phyloP scores from a whole-genome alignment of 2,888 invertebrate genomes.

The Ethmia dodecea region DNA sequence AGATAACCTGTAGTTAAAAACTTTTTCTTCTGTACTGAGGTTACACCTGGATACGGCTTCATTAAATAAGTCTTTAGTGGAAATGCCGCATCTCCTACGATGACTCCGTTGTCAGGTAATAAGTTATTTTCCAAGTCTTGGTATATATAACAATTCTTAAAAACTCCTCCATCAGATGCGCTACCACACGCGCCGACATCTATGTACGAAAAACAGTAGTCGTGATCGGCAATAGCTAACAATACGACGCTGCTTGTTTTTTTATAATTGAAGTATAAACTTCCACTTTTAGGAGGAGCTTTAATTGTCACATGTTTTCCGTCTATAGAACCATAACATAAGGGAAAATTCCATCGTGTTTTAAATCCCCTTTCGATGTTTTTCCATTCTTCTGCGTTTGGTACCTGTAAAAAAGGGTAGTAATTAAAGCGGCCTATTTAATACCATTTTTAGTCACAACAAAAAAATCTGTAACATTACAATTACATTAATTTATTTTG shows the following conservation, averaged over 20 bases:
- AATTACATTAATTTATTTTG: too few relatives aligned
- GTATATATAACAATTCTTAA: not conserved
- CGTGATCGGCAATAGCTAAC: constrained; percentile 8
- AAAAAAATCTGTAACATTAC: too few relatives aligned
- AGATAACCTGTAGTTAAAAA: not conserved
- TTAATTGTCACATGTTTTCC: constrained; percentile 10
- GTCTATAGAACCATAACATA: constrained; percentile 9
- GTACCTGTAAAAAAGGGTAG: too few relatives aligned
- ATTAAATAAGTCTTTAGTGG: not conserved
- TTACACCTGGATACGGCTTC: not conserved
- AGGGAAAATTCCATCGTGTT: constrained; percentile 10
- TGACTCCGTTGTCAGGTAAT: not conserved
- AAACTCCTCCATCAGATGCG: not conserved
- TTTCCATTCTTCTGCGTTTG: too few relatives aligned
- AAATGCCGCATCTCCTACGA: not conserved
- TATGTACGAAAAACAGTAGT: constrained; percentile 5
- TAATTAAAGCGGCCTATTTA: too few relatives aligned
- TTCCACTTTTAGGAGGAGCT: constrained; percentile 6
- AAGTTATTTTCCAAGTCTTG: not conserved
- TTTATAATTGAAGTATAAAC: constrained; percentile 12
- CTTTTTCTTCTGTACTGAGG: not conserved
- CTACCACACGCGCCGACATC: constrained; percentile 1
- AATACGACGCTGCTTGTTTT: constrained; percentile 6
- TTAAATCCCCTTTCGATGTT: too few relatives aligned
- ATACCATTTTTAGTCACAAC: too few relatives aligned